Conservation (phyloP, 2,797 vertebrate species). For the Liparis tanakae region DNA sequence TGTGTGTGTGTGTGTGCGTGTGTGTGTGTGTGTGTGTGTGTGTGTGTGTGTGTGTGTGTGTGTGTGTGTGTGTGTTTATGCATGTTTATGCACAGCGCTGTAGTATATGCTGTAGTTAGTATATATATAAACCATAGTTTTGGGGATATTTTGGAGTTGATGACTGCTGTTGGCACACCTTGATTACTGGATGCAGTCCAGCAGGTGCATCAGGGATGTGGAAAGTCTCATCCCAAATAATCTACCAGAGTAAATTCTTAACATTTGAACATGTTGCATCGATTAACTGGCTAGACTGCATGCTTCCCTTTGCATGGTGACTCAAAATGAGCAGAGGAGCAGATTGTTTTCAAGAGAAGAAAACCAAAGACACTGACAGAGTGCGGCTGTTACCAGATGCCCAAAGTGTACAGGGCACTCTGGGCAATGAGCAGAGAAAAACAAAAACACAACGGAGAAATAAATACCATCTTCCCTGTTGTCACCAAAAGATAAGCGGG, state of each 20-base stretch:
- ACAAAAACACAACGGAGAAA: conserved; percentile 30
- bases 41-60: not conserved
- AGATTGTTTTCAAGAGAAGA: conserved; percentile 9
- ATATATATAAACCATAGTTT: conserved; percentile 17
- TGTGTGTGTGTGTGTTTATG: not conserved
- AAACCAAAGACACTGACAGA: conserved; percentile 17
- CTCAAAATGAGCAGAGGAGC: not conserved
- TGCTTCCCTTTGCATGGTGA: not conserved
- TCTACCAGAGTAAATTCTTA: conserved; percentile 10
- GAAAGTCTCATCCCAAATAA: conserved; percentile 32
- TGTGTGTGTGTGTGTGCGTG: conserved; percentile 13
- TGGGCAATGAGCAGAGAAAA: conserved; percentile 13
- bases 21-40: conserved; percentile 18
- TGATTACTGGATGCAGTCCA: conserved; percentile 70
- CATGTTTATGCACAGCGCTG: conserved; percentile 5
- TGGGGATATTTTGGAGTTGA: conserved; percentile 41
- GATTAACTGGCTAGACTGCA: conserved; percentile 5
- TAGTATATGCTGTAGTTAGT: too few relatives aligned
- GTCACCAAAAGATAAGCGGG: conserved; percentile 47
- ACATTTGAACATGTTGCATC: not conserved
- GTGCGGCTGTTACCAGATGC: conserved; percentile 1
- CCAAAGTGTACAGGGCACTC: conserved; percentile 4
- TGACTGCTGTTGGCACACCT: conserved; percentile 72
- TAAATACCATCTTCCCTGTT: conserved; percentile 49
- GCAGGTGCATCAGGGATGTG: conserved; percentile 62